phyloP scores from a whole-genome alignment of 1,140 invertebrate genomes.

The Drosophila miranda region DNA sequence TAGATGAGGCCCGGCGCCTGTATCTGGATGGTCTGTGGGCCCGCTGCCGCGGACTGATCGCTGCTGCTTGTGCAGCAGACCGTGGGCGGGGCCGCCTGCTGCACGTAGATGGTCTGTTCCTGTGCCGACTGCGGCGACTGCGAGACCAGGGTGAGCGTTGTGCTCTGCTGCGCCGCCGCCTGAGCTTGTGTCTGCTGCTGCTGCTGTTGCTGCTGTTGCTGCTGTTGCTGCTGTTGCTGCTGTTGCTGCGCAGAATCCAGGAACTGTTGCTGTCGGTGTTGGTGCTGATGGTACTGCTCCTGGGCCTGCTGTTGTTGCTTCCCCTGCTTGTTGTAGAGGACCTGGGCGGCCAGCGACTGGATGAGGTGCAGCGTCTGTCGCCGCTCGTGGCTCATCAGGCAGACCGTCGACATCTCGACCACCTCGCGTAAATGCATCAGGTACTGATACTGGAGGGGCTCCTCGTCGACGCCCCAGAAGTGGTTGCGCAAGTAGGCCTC shows the following conservation, averaged over 20 bases:
- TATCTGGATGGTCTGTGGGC: conserved; percentile 77
- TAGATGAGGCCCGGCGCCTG: conserved; percentile 83
- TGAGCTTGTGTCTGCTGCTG: conserved; percentile 82
- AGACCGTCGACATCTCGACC: conserved; percentile 98
- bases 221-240: conserved; percentile 84
- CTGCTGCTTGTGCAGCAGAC: conserved; percentile 61
- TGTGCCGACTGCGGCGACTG: conserved; percentile 47
- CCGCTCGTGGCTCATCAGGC: conserved; percentile 98
- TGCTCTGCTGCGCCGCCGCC: conserved; percentile 80
- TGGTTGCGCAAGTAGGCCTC: conserved; percentile 98
- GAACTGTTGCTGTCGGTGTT: conserved; percentile 71
- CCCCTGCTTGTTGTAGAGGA: conserved; percentile 89
- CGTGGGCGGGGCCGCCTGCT: conserved; percentile 63
- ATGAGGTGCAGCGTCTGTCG: conserved; percentile 96
- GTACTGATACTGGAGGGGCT: conserved; percentile 96
- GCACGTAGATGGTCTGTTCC: conserved; percentile 73
- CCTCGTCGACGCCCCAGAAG: conserved; percentile 95
- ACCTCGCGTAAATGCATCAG: conserved; percentile 96
- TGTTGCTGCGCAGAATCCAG: conserved; percentile 79
- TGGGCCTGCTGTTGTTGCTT: conserved; percentile 68
- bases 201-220: conserved; percentile 82
- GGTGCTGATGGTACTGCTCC: conserved; percentile 67
- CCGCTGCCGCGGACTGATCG: conserved; percentile 58
- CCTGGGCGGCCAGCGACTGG: conserved; percentile 93
- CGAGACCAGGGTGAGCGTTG: conserved; percentile 52